Percentiles rank a stretch among this genome's conserved stretches.
Conservation (phyloP, 37 sponge, comb jelly and placozoan species). For the Beroe ovata region DNA sequence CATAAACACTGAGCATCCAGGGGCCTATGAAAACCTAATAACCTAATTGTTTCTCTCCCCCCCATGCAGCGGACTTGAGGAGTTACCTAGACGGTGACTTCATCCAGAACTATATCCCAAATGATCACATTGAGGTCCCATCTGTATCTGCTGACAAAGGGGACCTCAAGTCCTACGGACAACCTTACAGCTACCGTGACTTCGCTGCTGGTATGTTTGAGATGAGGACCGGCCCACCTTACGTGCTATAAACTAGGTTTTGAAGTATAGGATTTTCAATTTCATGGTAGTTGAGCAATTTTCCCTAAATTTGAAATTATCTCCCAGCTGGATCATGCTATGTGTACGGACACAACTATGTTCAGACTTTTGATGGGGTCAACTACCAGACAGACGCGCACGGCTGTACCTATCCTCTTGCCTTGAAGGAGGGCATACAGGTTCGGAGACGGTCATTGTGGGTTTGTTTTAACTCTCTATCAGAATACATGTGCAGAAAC, state of each 20-base stretch:
- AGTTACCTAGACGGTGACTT: not conserved
- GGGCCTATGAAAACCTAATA: no score
- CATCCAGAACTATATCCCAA: slow-evolving; percentile 32
- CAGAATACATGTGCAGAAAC: not conserved
- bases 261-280: no score
- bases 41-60: no score
- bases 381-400: slow-evolving; percentile 38
- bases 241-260: no score
- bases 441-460: not conserved
- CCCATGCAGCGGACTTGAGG: not conserved
- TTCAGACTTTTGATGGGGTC: slow-evolving; percentile 51
- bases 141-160: not conserved
- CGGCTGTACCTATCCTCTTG: slow-evolving; percentile 57
- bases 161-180: not conserved
- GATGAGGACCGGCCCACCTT: no score
- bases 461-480: not conserved
- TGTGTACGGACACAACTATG: slow-evolving; percentile 54
- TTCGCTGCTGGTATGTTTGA: slow-evolving; percentile 20
- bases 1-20: no score
- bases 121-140: slow-evolving; percentile 18
- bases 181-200: not conserved
- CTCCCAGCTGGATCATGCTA: slow-evolving; percentile 36
- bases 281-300: no score
- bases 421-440: slow-evolving; percentile 9
- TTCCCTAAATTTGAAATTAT: no score